Percentiles rank a stretch among this genome's conserved stretches.
Conservation (phyloP, 1,140 invertebrate genomes). For the Gryllus bimaculatus region DNA sequence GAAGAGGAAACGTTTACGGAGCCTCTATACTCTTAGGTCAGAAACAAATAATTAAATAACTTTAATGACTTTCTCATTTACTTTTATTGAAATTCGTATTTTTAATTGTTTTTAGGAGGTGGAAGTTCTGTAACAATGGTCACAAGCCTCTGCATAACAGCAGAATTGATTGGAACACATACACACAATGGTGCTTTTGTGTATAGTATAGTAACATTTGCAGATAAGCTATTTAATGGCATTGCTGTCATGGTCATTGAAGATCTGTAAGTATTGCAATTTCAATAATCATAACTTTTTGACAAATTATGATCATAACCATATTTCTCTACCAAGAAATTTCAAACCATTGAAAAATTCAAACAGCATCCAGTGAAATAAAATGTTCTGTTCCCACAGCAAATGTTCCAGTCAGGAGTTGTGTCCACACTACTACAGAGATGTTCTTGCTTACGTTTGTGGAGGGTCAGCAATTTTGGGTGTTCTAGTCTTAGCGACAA, state of each 20-base stretch:
- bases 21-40: conserved; percentile 58
- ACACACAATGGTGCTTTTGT: conserved; percentile 82
- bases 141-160: conserved; percentile 81
- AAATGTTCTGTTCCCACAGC: conserved; percentile 6
- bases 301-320: not conserved
- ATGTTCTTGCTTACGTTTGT: conserved; percentile 65
- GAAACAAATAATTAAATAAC: conserved; percentile 10
- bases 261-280: conserved; percentile 47
- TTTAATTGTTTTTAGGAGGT: conserved; percentile 45
- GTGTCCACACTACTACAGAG: conserved; percentile 52
- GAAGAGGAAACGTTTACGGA: conserved; percentile 46
- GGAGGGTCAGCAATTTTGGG: conserved; percentile 61
- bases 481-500: conserved; percentile 29
- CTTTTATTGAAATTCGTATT: not conserved
- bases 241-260: conserved; percentile 79
- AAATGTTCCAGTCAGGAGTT: conserved; percentile 8
- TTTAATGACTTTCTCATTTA: not conserved
- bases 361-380: not conserved
- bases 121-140: conserved; percentile 83
- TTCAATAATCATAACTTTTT: not conserved
- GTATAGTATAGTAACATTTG: conserved; percentile 88
- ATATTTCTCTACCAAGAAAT: not conserved
- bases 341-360: not conserved
- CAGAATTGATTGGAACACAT: conserved; percentile 81
- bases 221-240: conserved; percentile 87